These are phyloP conservation scores for Lycocorax pyrrhopterus DNA, from an alignment of 2,113 vertebrate genomes.

Conservation along the genomic window DNA sequence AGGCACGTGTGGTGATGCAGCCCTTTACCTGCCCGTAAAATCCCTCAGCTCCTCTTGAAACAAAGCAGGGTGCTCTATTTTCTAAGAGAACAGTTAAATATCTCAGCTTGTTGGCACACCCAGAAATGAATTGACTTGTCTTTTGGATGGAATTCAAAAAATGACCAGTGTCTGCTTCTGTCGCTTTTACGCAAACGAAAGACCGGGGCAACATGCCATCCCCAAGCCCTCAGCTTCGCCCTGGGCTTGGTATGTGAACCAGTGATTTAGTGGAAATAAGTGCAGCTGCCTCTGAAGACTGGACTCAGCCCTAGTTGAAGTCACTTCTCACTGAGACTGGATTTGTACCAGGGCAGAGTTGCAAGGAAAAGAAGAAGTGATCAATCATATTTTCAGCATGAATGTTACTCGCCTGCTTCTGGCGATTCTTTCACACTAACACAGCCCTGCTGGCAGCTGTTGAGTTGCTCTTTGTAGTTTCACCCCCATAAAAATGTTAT, in stretches of 20 bases:
- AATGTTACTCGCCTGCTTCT: neutral
- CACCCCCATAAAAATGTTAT: conserved; percentile 35
- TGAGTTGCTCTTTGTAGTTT: conserved; percentile 28
- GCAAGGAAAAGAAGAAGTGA: neutral
- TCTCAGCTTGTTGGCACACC: neutral
- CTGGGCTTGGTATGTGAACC: neutral
- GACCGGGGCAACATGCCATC: rapidly evolving
- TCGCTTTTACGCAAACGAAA: neutral
- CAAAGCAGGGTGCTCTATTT: neutral
- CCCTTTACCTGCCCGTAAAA: neutral
- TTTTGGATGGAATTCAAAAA: neutral
- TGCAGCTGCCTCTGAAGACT: neutral
- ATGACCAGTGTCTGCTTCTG: neutral
- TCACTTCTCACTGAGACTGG: neutral
- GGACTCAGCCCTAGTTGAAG: neutral
- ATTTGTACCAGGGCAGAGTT: neutral
- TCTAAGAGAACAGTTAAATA: neutral
- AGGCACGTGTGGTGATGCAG: neutral
- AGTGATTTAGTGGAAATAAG: neutral
- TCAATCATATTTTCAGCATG: conserved; percentile 37
- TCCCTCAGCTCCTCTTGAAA: neutral
- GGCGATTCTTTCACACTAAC: neutral
- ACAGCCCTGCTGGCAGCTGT: neutral
- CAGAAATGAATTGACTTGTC: neutral
- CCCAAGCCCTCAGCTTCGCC: neutral